Percentiles rank a stretch among this genome's conserved stretches.
Conservation (phyloP, 2,888 invertebrate genomes). For the Emmelina monodactyla region DNA sequence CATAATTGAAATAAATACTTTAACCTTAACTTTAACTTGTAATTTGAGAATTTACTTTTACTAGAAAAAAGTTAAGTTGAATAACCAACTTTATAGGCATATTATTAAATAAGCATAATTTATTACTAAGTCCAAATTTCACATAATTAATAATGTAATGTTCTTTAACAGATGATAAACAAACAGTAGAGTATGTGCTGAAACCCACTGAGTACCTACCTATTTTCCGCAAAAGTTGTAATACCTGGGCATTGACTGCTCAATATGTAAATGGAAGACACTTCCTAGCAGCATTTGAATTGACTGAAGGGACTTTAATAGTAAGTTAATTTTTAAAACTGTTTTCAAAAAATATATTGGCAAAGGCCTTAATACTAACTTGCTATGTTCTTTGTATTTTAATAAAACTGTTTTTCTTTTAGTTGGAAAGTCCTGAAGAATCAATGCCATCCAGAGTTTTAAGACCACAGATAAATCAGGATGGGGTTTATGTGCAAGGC, state of each 20-base stretch:
- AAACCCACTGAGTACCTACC: constrained; percentile 53
- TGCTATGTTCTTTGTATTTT: constrained; percentile 2
- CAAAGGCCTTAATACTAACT: too few species aligned
- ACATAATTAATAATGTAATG: constrained; percentile 1
- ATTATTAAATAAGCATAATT: too few species aligned
- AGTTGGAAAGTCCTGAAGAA: constrained; percentile 59
- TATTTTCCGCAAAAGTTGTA: constrained; percentile 44
- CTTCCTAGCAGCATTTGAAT: constrained; percentile 55
- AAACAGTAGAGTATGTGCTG: constrained; percentile 46
- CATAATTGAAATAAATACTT: too few species aligned
- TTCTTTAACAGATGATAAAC: constrained; percentile 33
- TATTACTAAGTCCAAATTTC: neutral
- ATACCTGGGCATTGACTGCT: constrained; percentile 53
- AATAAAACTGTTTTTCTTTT: constrained; percentile 19
- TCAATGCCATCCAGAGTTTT: constrained; percentile 44
- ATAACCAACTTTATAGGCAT: too few species aligned
- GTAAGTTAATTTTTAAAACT: too few species aligned
- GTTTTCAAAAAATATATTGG: too few species aligned
- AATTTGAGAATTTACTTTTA: too few species aligned
- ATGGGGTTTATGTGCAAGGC: constrained; percentile 42
- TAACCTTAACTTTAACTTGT: too few species aligned
- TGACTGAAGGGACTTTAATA: constrained; percentile 53
- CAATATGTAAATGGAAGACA: constrained; percentile 60
- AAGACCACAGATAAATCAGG: constrained; percentile 43
- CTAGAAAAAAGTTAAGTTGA: too few species aligned